phyloP scores from a whole-genome alignment of 1,140 invertebrate species.

The Cydia amplana region DNA sequence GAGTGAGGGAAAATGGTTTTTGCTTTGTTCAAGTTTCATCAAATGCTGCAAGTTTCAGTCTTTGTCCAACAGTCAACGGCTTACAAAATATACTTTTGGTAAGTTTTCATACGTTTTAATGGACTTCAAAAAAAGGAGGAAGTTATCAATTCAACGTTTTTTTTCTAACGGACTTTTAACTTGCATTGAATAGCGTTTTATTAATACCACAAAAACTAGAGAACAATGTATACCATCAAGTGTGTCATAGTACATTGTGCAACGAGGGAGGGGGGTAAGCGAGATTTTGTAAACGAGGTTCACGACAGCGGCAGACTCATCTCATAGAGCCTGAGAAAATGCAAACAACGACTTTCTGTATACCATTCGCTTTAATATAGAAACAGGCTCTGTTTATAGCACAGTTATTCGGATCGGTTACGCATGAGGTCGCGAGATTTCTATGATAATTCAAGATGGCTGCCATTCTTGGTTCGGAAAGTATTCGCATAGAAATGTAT shows the following conservation, averaged over 20 bases:
- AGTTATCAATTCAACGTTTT: no score
- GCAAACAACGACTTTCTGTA: no score
- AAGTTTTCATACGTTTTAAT: neutral
- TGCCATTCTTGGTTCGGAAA: neutral
- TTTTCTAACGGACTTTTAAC: neutral
- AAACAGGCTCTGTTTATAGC: neutral
- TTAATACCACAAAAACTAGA: no score
- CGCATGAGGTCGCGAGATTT: neutral
- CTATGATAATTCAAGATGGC: slow-evolving; percentile 28
- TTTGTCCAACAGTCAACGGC: neutral
- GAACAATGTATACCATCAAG: no score
- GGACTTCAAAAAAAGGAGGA: no score
- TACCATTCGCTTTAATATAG: neutral
- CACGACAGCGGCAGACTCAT: no score
- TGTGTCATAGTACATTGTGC: no score
- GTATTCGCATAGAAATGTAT: slow-evolving; percentile 31
- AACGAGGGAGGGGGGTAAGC: no score
- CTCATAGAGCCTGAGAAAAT: no score
- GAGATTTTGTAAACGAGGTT: no score
- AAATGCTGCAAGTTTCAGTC: neutral
- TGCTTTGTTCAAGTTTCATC: neutral
- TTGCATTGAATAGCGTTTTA: neutral
- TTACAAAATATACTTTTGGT: neutral
- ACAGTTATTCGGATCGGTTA: neutral
- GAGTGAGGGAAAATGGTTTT: neutral